A percentile compares a stretch with the other conserved stretches of the same genome.
Conservation (phyloP, 2,888 invertebrate genomes). For the Andrena bicolor region DNA sequence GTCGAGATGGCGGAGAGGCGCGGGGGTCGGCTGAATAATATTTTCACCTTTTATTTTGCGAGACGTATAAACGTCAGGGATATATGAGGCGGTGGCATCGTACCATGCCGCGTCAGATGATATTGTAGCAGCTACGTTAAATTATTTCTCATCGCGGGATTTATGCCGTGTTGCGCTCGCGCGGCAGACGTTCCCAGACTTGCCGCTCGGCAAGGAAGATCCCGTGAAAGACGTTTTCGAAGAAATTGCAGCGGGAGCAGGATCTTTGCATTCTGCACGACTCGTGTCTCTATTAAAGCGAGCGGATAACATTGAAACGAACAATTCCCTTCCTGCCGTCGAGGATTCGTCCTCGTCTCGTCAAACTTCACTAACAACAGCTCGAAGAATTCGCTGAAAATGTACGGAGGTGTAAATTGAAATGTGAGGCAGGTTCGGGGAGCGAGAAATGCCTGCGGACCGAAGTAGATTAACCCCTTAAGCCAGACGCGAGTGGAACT, state of each 20-base stretch:
- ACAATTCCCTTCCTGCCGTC: neutral
- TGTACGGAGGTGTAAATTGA: neutral
- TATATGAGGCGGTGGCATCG: constrained; percentile 28
- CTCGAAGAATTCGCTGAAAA: neutral
- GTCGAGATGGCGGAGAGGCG: neutral
- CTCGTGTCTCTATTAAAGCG: constrained; percentile 19
- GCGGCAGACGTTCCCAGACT: neutral
- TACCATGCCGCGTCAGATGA: constrained; percentile 49
- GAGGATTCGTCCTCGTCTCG: no score
- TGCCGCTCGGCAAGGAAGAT: constrained; percentile 1
- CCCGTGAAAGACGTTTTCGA: constrained; percentile 31
- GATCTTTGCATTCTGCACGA: constrained; percentile 5
- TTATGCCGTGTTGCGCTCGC: constrained; percentile 25
- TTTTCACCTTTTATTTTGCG: constrained; percentile 62
- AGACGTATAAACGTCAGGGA: constrained; percentile 56
- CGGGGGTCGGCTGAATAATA: constrained; percentile 54
- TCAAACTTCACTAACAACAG: no score
- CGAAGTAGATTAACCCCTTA: neutral
- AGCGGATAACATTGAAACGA: neutral
- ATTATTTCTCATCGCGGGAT: constrained; percentile 63
- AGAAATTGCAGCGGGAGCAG: constrained; percentile 30
- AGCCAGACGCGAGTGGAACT: constrained; percentile 2
- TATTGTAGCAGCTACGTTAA: constrained; percentile 51
- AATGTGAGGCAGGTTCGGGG: neutral
- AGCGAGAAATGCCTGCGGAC: neutral